These are phyloP conservation scores for Crenichthys baileyi DNA, from an alignment of 2,797 vertebrate species.

Conservation along the genomic window DNA sequence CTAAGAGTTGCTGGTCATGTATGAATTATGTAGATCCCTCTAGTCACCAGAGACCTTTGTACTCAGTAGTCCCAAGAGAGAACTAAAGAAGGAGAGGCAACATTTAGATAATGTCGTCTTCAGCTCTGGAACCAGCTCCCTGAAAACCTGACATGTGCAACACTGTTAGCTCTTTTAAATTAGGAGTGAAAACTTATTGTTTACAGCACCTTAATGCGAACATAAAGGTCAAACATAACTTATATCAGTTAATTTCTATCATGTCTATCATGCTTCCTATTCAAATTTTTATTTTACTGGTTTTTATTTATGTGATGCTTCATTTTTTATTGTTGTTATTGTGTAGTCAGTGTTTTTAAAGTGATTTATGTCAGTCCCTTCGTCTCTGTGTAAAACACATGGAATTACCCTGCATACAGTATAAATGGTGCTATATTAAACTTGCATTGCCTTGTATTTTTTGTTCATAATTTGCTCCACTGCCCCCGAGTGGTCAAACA, in stretches of 20 bases:
- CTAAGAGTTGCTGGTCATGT: not conserved
- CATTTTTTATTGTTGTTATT: not conserved
- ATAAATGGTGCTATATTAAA: not conserved
- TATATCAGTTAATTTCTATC: not conserved
- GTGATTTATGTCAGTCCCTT: not conserved
- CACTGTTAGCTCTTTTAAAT: not conserved
- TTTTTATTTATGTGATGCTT: not conserved
- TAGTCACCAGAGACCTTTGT: not conserved
- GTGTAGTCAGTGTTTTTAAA: not conserved
- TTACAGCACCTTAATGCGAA: not conserved
- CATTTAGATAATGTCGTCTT: not conserved
- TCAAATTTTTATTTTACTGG: not conserved
- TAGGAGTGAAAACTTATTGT: not conserved
- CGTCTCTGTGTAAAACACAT: not conserved
- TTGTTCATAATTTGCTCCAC: slow-evolving; percentile 9
- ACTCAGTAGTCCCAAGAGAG: not conserved
- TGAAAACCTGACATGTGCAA: not conserved
- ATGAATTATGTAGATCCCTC: not conserved
- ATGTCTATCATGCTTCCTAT: not conserved
- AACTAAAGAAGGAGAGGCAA: not conserved
- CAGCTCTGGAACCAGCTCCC: not conserved
- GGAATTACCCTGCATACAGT: not conserved
- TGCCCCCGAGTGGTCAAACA: slow-evolving; percentile 18
- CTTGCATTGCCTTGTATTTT: not conserved
- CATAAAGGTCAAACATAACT: not conserved